Conservation (phyloP, 2,797 vertebrate genomes). For the Galago senegalensis region DNA sequence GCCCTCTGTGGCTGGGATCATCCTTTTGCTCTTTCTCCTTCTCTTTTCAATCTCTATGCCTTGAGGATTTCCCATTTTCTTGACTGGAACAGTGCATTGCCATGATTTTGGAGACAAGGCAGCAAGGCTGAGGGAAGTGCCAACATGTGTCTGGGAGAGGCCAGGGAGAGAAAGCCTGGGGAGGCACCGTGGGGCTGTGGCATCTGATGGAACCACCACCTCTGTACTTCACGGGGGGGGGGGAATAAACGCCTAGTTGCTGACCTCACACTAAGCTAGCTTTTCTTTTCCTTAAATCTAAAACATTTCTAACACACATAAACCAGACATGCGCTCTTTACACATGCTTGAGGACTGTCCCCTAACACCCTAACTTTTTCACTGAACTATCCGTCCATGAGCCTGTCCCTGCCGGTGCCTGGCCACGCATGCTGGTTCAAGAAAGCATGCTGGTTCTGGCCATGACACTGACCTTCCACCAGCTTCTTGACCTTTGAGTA, state of each 20-base stretch:
- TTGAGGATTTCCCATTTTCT: background rate
- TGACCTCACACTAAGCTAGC: fast-evolving
- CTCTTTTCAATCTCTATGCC: too few relatives aligned
- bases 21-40: too few relatives aligned
- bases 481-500: fast-evolving
- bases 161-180: fast-evolving
- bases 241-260: fast-evolving
- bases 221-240: background rate
- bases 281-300: background rate
- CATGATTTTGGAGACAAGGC: background rate
- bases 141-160: fast-evolving
- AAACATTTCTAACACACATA: too few relatives aligned
- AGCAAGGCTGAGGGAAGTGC: background rate
- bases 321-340: background rate
- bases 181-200: fast-evolving
- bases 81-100: background rate
- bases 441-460: too few relatives aligned
- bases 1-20: too few relatives aligned
- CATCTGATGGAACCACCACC: background rate
- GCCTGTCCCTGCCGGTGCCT: fast-evolving
- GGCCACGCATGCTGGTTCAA: too few relatives aligned
- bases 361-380: fast-evolving
- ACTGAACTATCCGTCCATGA: fast-evolving
- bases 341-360: fast-evolving
- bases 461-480: too few relatives aligned